phyloP scores from a whole-genome alignment of 2,113 vertebrate genomes.

The Thamnophis sirtalis region DNA sequence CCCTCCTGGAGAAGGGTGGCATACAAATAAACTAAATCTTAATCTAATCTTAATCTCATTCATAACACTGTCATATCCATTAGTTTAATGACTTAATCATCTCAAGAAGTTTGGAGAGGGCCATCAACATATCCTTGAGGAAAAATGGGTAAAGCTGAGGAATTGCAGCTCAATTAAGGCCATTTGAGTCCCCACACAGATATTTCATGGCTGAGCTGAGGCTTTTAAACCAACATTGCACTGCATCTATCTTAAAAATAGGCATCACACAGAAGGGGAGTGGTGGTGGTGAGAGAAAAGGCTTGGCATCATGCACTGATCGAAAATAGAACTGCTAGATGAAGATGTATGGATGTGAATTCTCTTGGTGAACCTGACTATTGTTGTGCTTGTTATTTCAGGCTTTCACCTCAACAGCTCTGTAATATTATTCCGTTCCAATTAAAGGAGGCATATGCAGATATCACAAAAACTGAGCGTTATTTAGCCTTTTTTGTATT shows the following conservation, averaged over 20 bases:
- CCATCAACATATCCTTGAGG: background rate
- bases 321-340: background rate
- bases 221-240: background rate
- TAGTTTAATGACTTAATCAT: background rate
- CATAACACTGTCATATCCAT: background rate
- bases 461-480: background rate
- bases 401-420: background rate
- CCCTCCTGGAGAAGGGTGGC: too few relatives aligned
- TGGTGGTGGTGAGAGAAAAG: background rate
- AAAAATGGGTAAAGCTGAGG: background rate
- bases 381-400: constrained; percentile 13
- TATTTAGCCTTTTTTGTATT: constrained; percentile 6
- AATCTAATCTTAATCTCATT: too few relatives aligned
- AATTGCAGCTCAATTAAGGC: background rate
- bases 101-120: background rate
- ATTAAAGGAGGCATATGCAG: constrained; percentile 11
- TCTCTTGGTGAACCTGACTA: background rate
- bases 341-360: background rate
- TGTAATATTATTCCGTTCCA: background rate
- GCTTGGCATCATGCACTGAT: background rate
- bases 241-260: background rate
- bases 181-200: background rate
- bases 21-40: too few relatives aligned
- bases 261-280: background rate
- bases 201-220: background rate